phyloP scores from a whole-genome alignment of 2,888 invertebrate species.

The Cosmopolites sordidus region DNA sequence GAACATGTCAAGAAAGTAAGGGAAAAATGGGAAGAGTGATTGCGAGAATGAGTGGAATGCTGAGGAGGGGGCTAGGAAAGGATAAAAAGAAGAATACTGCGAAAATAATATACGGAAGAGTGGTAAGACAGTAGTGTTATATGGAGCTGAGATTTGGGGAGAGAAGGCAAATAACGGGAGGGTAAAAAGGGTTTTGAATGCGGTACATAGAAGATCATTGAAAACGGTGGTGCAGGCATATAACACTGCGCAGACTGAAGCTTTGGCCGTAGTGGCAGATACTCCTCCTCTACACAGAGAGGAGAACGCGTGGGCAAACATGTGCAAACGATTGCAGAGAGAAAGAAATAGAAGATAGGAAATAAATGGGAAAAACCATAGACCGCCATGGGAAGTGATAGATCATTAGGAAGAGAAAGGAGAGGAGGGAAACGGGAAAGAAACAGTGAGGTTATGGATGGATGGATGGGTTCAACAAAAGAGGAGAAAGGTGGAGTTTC shows the following conservation, averaged over 20 bases:
- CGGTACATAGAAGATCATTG: constrained; percentile 25
- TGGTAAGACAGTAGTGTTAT: constrained; percentile 15
- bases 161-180: constrained; percentile 13
- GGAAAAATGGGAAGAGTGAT: no score
- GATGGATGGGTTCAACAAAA: neutral
- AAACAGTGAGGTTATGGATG: neutral
- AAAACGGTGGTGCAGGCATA: constrained; percentile 25
- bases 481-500: no score
- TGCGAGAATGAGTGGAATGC: no score
- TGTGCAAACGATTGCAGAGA: neutral
- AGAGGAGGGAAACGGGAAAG: neutral
- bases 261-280: constrained; percentile 19
- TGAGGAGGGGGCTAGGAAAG: no score
- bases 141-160: constrained; percentile 30
- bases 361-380: neutral
- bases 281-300: constrained; percentile 12
- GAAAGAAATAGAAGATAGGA: neutral
- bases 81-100: constrained; percentile 6
- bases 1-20: no score
- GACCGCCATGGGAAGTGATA: neutral
- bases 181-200: constrained; percentile 21
- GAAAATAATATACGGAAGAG: constrained; percentile 5
- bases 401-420: neutral
- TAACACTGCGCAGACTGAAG: constrained; percentile 20
- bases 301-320: constrained; percentile 1